Percentiles rank a stretch among this genome's conserved stretches.
Evolutionary conservation across 2,888 invertebrate genomes (phyloP).

Genomic region (Achlya flavicornis): DNA sequence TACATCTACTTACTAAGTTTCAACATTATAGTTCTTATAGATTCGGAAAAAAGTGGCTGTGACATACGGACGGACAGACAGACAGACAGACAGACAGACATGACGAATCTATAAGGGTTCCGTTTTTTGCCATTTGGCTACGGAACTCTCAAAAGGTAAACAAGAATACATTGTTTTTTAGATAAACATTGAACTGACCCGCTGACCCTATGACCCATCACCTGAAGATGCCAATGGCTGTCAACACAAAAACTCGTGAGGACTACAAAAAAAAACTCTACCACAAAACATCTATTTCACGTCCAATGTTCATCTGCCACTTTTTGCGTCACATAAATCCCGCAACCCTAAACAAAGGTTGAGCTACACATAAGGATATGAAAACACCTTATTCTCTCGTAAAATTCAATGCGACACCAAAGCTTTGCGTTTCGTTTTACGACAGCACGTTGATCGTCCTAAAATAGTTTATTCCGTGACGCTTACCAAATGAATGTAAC

Average conservation of each 20-base stretch:
- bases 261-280: neutral
- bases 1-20: too few relatives aligned
- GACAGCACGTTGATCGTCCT: slow-evolving; percentile 61
- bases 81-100: too few relatives aligned
- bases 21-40: too few relatives aligned
- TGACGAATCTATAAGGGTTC: too few relatives aligned
- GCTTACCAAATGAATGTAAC: slow-evolving; percentile 64
- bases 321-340: slow-evolving; percentile 13
- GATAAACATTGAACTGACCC: too few relatives aligned
- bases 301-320: slow-evolving; percentile 1
- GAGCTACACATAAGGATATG: slow-evolving; percentile 35
- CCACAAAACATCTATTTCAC: neutral
- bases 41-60: too few relatives aligned
- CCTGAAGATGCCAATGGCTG: too few relatives aligned
- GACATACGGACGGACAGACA: too few relatives aligned
- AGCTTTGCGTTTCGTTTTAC: slow-evolving; percentile 69
- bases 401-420: slow-evolving; percentile 73
- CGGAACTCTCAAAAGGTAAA: too few relatives aligned
- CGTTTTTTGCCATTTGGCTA: too few relatives aligned
- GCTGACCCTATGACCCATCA: too few relatives aligned
- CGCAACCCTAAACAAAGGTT: slow-evolving; percentile 30
- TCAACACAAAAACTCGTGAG: neutral
- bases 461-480: slow-evolving; percentile 75
- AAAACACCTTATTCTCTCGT: slow-evolving; percentile 55
- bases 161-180: too few relatives aligned